Evolutionary conservation across 2,888 invertebrate genomes (phyloP), one percentile per base, ranked within the genome.

Genomic region (Capitulum mitella): DNA sequence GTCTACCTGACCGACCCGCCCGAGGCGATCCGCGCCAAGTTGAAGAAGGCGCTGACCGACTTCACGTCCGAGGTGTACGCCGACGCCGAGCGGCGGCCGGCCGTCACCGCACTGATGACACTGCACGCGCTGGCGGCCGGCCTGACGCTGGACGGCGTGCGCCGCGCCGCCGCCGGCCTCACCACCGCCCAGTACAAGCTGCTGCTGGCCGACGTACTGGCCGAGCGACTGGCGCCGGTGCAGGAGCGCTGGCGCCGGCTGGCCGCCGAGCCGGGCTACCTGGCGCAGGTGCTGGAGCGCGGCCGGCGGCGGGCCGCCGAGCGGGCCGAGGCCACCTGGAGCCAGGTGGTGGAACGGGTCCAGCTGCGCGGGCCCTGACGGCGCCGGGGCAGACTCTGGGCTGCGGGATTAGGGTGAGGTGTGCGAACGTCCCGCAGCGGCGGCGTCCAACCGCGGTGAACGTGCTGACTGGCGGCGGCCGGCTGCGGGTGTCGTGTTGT

Each of bases 11-110:
- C 89, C 8, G 98, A 98, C 84, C 85, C 89, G 16, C 89, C 92
- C 0, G 92, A 93, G 70, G 86, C 87, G 26, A 90, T 96, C 78
- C 82, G 87, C 0, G 88, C 88, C 64, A 95, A 94, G 85, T 86
- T 97, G 29, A 93, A 92, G 84, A 96, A 95, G 86, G 92, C 98
- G 0, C 88, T 97, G 10, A 97, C 97, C 0, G 99, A 99, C 86
- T 93, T 90, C 83, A 92, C 89, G 0, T 93, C 95, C 0, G 90
- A 89, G 84, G 90, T 99, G 19, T 91, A 92, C 22, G 98, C 90
- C 86, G 92, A 95, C 82, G 92, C 92, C 1, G 89, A 88, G 78
- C 85, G 85, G 12, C 88, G 98, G 81, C 93, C 95, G 0, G 98
- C 95, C 40, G 93, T 99, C 29, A 89, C 96, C 77, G 98, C 98